A percentile compares a stretch with the other conserved stretches of the same genome.
Evolutionary conservation across 2,797 vertebrate genomes (phyloP).

Genomic region (Phyllotis vaccarum): DNA sequence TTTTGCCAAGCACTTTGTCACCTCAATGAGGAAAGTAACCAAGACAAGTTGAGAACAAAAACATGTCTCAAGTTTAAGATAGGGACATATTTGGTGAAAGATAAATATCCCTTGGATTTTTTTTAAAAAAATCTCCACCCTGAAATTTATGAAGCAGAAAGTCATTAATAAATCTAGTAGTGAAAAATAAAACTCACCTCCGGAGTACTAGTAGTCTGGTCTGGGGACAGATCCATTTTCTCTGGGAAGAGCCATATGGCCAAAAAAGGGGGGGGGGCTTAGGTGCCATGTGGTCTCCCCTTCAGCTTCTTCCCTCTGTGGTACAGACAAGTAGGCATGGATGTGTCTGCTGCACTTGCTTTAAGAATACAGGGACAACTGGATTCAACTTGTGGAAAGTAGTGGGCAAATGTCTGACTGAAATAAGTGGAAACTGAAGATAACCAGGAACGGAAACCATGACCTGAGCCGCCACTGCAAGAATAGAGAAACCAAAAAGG

Average conservation of each 20-base stretch:
- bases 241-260: not conserved
- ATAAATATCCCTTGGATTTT: accelerated
- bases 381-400: accelerated
- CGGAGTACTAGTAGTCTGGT: accelerated
- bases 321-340: accelerated
- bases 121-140: not conserved
- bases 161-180: not conserved
- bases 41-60: too few relatives aligned
- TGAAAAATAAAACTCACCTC: not conserved
- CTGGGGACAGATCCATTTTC: not conserved
- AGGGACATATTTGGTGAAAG: not conserved
- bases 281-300: accelerated
- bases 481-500: not conserved
- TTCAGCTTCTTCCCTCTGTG: accelerated
- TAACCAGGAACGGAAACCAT: accelerated
- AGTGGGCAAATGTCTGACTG: not conserved
- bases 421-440: not conserved
- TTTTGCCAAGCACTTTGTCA: not conserved
- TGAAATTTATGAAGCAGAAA: not conserved
- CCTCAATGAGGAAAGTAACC: not conserved
- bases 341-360: not conserved
- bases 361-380: too few relatives aligned
- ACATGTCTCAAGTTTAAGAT: accelerated
- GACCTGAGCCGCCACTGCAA: accelerated
- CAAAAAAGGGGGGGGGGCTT: too few relatives aligned